Evolutionary conservation across 2,113 vertebrate species (phyloP), one percentile per base, ranked within the genome.

Genomic region (Myodes glareolus): DNA sequence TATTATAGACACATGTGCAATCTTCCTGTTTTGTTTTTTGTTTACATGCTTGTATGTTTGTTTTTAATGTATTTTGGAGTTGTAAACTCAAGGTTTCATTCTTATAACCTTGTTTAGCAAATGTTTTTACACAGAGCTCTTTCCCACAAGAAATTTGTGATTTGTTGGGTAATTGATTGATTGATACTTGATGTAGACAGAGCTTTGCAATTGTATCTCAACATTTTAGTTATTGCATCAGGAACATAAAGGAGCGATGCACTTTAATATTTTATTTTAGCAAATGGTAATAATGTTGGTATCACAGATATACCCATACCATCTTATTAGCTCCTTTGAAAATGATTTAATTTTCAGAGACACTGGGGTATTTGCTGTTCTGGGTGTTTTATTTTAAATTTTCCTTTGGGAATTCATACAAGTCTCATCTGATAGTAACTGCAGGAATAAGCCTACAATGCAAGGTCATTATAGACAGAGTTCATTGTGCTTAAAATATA

Each of bases 311-410:
- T 86, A 7, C 6, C 81, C 23, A 1, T 81, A n/a, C 81, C 17
- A 17, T 55, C 8, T 47, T 92, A 11, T 82, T 39, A 25, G 16
- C 5, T 76, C 3, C 5, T 8, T 84, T 75, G 21, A 5, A 12
- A 89, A 61, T 58, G 39, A n/a, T 84, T 92, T 47, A 39, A 61
- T 55, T 92, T 95, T 92, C 77, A 76, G 25, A 95, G 23, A 17
- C 9, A 39, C 33, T 84, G 29, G 55, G 12, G 2, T 77, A 3
- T 76, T 75, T 88, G 7, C 21, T 81, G 25, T 12, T 55, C 78
- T 81, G 78, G 31, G 9, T 2, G 42, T 50, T 50, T n/a, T 21
- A 14, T 73, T 86, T 80, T 31, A 45, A 33, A 19, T 12, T 55
- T 50, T 75, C 67, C 39, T 91, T 52, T 6, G n/a, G 14, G 4